Conservation (phyloP, 2,113 vertebrate species). For the Chrysochloris asiatica region DNA sequence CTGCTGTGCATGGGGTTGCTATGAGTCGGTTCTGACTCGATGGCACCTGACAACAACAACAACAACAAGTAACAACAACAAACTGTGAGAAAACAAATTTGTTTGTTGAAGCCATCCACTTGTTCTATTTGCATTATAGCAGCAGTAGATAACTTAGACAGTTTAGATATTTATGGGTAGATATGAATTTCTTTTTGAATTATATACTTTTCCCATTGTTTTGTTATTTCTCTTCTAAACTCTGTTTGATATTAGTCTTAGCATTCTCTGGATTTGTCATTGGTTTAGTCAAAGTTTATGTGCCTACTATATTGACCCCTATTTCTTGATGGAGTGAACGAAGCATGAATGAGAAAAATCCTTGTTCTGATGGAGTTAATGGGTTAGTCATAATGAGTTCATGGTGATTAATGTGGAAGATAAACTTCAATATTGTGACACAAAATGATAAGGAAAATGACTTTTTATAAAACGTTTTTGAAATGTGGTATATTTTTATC, state of each 20-base stretch:
- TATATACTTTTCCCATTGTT: not conserved
- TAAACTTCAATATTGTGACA: not conserved
- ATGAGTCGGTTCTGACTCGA: too few relatives aligned
- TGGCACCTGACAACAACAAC: too few relatives aligned
- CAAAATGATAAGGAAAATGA: too few relatives aligned
- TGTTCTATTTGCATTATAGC: too few relatives aligned
- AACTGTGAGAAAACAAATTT: too few relatives aligned
- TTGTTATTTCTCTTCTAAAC: slow-evolving; percentile 32
- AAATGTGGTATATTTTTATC: too few relatives aligned
- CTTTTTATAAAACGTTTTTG: too few relatives aligned
- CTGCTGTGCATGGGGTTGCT: too few relatives aligned
- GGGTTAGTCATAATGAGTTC: not conserved
- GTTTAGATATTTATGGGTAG: not conserved
- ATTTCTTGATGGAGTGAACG: not conserved
- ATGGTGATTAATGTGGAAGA: slow-evolving; percentile 23
- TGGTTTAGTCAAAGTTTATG: slow-evolving; percentile 32
- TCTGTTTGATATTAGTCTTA: not conserved
- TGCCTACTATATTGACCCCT: not conserved
- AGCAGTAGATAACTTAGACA: too few relatives aligned
- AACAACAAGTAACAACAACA: too few relatives aligned
- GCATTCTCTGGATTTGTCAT: not conserved
- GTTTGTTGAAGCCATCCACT: too few relatives aligned
- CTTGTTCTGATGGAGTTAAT: too few relatives aligned
- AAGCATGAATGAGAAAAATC: not conserved
- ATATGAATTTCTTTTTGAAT: slow-evolving; percentile 36